Evolutionary conservation across 2,113 vertebrate genomes (phyloP).

Genomic region (Cyprinodon tularosa): DNA sequence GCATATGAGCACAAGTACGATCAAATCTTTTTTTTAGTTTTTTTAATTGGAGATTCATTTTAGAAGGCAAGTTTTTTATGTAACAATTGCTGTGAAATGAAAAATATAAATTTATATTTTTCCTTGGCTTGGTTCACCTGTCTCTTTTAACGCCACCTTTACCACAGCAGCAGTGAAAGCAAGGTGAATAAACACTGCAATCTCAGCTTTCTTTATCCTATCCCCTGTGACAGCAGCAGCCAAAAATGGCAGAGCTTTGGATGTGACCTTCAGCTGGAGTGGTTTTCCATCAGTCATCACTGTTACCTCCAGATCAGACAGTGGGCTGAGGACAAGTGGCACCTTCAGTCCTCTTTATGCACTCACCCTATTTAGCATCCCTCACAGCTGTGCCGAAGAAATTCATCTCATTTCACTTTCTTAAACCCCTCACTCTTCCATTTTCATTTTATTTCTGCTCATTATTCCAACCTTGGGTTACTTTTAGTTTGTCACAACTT

Average conservation of each 20-base stretch:
- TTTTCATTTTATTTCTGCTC: constrained; percentile 16
- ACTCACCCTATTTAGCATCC: constrained; percentile 28
- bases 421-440: not conserved
- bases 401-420: constrained; percentile 36
- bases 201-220: constrained; percentile 64
- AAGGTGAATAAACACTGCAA: constrained; percentile 56
- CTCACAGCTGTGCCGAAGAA: constrained; percentile 32
- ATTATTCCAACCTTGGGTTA: constrained; percentile 22
- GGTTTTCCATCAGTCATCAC: constrained; percentile 69
- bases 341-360: constrained; percentile 23
- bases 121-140: constrained; percentile 22
- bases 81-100: constrained; percentile 23
- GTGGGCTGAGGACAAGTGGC: constrained; percentile 44
- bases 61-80: constrained; percentile 13
- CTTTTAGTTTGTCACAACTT: constrained; percentile 13
- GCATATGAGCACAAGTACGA: constrained; percentile 22
- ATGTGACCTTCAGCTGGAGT: constrained; percentile 74
- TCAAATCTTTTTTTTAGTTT: constrained; percentile 41
- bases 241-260: constrained; percentile 65
- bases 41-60: constrained; percentile 49
- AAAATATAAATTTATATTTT: constrained; percentile 45
- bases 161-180: constrained; percentile 43
- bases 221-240: constrained; percentile 56
- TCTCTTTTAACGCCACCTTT: constrained; percentile 14
- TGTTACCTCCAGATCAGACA: constrained; percentile 69